These are phyloP conservation scores for Beris chalybata DNA, from an alignment of 2,888 invertebrate genomes.

Conservation along the genomic window DNA sequence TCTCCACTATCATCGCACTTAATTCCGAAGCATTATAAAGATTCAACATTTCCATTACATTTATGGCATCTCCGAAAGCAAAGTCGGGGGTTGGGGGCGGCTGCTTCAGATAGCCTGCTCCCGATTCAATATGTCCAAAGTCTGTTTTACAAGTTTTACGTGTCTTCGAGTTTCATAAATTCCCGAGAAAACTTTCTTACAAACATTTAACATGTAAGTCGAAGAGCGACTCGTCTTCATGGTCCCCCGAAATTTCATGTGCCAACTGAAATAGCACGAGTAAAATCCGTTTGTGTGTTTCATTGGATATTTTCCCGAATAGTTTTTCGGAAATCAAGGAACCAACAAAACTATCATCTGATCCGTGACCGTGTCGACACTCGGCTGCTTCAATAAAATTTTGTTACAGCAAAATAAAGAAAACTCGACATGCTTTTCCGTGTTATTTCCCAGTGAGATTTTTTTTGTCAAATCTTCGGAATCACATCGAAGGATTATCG, in stretches of 20 bases:
- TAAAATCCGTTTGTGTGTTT: no score
- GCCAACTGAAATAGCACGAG: no score
- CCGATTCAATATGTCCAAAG: conserved; percentile 42
- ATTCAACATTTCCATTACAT: conserved; percentile 34
- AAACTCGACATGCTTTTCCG: conserved; percentile 9
- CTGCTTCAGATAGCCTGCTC: background rate
- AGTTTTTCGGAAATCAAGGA: no score
- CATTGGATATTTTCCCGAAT: no score
- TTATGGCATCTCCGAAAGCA: conserved; percentile 29
- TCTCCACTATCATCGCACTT: conserved; percentile 28
- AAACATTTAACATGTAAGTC: background rate
- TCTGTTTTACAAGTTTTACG: conserved; percentile 51
- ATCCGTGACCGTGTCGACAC: conserved; percentile 28
- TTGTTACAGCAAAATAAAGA: background rate
- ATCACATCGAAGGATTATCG: background rate
- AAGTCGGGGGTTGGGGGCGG: conserved; percentile 3
- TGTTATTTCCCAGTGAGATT: conserved; percentile 1
- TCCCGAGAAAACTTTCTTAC: conserved; percentile 26
- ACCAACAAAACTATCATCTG: background rate
- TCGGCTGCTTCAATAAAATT: conserved; percentile 17
- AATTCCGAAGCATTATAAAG: conserved; percentile 29
- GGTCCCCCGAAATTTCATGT: no score
- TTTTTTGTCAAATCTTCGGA: conserved; percentile 6
- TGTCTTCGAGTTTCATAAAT: conserved; percentile 41
- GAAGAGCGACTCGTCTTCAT: no score